Evolutionary conservation across 2,888 invertebrate species (phyloP).

Genomic region (Mycalesis mineus): DNA sequence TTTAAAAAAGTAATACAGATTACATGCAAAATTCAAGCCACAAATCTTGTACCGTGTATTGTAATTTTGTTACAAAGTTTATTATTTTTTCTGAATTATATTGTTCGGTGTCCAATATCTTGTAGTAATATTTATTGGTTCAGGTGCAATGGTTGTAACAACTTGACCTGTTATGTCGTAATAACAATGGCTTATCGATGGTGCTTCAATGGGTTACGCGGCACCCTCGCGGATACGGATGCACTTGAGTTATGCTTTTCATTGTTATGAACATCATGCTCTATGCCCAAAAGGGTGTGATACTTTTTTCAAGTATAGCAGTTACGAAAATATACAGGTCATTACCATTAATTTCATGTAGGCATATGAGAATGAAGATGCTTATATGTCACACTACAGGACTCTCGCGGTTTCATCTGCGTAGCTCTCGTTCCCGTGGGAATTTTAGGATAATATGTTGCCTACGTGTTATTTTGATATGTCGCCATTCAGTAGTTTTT

Average conservation of each 20-base stretch:
- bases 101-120: not conserved
- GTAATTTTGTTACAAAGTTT: not conserved
- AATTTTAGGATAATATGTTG: too few relatives aligned
- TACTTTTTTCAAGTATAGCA: not conserved
- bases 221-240: constrained; percentile 16
- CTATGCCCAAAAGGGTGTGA: not conserved
- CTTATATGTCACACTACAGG: too few relatives aligned
- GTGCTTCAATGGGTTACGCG: constrained; percentile 3
- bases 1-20: constrained; percentile 15
- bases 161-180: constrained; percentile 2
- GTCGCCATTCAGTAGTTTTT: too few relatives aligned
- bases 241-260: constrained; percentile 8
- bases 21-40: not conserved
- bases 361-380: too few relatives aligned
- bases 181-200: constrained; percentile 10
- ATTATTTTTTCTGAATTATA: not conserved
- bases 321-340: too few relatives aligned
- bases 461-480: too few relatives aligned
- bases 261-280: constrained; percentile 8
- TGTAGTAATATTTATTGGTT: not conserved
- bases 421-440: too few relatives aligned
- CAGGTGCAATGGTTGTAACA: constrained; percentile 4
- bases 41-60: not conserved
- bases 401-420: too few relatives aligned
- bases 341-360: too few relatives aligned